Base-by-base conservation (phyloP, 2,888 invertebrate species). In the Steinernema scapterisci region DNA sequence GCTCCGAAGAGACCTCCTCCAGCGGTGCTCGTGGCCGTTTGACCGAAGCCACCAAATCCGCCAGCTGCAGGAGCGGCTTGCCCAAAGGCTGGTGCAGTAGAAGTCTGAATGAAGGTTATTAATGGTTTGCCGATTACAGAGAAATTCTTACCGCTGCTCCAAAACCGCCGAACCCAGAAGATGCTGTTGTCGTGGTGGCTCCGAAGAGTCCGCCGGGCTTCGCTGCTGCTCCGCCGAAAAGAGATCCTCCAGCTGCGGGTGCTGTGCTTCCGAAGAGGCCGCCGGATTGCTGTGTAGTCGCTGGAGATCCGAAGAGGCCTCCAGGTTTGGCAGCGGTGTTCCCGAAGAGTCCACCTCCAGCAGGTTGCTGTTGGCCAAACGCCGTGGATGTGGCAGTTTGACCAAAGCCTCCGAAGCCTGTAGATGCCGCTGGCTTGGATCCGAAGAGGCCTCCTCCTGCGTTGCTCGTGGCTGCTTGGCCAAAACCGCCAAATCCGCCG, bases 231-330 rank as follows among this genome's bases (percentile, higher is more conserved):
- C 70, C 72, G 9, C 78, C 77, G 74, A 82, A 80, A 16, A 54
- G 76, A 48, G 23, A 78, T 73, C 2, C 9, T n/a, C 77, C 77
- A 7, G 76, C 72, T 23, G 76, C 76, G 72, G 74, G 70, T 25
- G 79, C 88, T 86, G 89, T 87, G 80, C 9, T 84, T 74, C 83
- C 86, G 83, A 88, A 88, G 43, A 88, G 77, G n/a, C 84, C 84
- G 73, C 84, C 78, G 79, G 80, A 80, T 1, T 63, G 78, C 43
- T 73, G 71, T 1, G 56, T 9, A n/a, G 70, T 31, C 1, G 75
- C 16, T 19, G 72, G n/a, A 2, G 43, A 52, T 13, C 75, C 72
- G 38, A 75, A 71, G 19, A 71, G 46, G 1, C 71, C 44, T 1
- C 71, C 70, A 25, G 72, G 56, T 71, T 76, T 31, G 31, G 48